Percentiles rank a stretch among this genome's conserved stretches.
phyloP scores from a whole-genome alignment of 2,888 invertebrate genomes.

The Sycophila texana region DNA sequence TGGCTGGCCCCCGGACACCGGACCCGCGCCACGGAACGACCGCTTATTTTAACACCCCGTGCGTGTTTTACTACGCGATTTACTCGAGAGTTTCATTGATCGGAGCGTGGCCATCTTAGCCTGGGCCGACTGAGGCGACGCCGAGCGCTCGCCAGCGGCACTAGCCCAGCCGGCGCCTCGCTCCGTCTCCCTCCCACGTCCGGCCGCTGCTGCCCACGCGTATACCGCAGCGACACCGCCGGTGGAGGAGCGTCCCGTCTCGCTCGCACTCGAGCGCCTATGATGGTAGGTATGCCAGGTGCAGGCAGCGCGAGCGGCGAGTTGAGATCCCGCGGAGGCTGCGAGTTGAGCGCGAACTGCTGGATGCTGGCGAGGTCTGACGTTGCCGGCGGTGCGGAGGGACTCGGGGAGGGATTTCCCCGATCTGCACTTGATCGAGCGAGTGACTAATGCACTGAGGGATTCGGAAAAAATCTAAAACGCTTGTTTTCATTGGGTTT shows the following conservation, averaged over 20 bases:
- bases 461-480: no score
- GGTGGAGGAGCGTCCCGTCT: no score
- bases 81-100: slow-evolving; percentile 83
- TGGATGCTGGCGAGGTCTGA: background rate
- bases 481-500: no score
- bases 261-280: no score
- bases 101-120: slow-evolving; percentile 83
- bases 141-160: slow-evolving; percentile 72
- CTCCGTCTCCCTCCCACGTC: no score
- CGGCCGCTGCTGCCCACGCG: no score
- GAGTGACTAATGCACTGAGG: no score
- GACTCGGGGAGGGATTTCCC: background rate
- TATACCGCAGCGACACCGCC: no score
- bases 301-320: background rate
- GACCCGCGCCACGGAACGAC: slow-evolving; percentile 3
- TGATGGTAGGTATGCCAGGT: no score
- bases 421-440: no score
- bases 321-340: background rate
- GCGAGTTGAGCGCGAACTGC: background rate
- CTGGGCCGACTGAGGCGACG: slow-evolving; percentile 76
- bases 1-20: slow-evolving; percentile 5
- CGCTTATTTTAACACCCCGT: slow-evolving; percentile 41
- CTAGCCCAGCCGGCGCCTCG: slow-evolving; percentile 3
- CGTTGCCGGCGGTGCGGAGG: background rate
- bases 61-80: slow-evolving; percentile 73